These are phyloP conservation scores for Poeciliopsis presidionis DNA, from an alignment of 2,797 vertebrate species.

Conservation along the genomic window DNA sequence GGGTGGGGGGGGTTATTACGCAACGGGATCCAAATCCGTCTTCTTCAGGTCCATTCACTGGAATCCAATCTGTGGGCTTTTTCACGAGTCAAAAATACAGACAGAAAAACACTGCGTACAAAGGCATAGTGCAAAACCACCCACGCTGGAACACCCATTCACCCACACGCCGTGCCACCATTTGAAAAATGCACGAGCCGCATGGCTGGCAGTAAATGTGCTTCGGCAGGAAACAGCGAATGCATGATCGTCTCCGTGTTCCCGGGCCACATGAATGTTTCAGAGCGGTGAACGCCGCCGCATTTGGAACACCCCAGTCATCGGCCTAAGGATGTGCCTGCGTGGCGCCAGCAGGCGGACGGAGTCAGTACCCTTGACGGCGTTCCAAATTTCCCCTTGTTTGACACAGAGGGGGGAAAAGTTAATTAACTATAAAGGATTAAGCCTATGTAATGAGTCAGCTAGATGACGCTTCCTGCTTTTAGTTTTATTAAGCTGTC, in stretches of 20 bases:
- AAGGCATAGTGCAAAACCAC: conserved; percentile 41
- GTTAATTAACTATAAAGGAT: conserved; percentile 75
- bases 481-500: conserved; percentile 72
- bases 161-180: conserved; percentile 33
- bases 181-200: conserved; percentile 41
- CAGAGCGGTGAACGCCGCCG: conserved; percentile 23
- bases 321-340: conserved; percentile 29
- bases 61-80: conserved; percentile 52
- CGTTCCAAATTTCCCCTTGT: conserved; percentile 59
- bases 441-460: conserved; percentile 66
- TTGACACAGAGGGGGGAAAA: conserved; percentile 54
- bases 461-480: conserved; percentile 65
- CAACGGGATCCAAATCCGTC: conserved; percentile 36
- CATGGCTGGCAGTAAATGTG: conserved; percentile 36
- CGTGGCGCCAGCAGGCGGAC: conserved; percentile 22
- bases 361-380: conserved; percentile 40
- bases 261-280: conserved; percentile 52
- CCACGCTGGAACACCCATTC: conserved; percentile 49
- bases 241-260: conserved; percentile 47
- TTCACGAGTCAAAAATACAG: conserved; percentile 47
- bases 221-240: conserved; percentile 38
- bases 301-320: conserved; percentile 1
- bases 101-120: conserved; percentile 42
- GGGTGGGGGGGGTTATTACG: not conserved
- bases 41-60: conserved; percentile 48